Evolutionary conservation across 2,797 vertebrate genomes (phyloP).

Genomic region (Cephalopachus bancanus): DNA sequence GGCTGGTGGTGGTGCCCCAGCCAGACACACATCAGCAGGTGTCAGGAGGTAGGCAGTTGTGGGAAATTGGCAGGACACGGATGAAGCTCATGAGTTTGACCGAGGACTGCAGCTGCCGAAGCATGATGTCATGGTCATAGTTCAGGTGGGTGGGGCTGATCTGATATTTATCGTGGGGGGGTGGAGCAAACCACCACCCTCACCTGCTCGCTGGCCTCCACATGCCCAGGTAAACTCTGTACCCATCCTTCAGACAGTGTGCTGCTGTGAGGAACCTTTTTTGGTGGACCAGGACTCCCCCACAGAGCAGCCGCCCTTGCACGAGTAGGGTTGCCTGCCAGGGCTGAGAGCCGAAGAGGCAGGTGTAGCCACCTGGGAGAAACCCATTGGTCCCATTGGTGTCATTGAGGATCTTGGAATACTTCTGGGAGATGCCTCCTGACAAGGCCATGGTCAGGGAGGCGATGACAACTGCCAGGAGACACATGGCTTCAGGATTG

Average conservation of each 20-base stretch:
- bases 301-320: conserved; percentile 85
- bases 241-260: conserved; percentile 82
- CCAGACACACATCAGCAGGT: conserved; percentile 89
- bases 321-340: conserved; percentile 88
- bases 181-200: conserved; percentile 60
- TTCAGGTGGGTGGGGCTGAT: conserved; percentile 76
- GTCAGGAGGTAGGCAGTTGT: conserved; percentile 80
- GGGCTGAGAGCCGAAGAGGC: conserved; percentile 88
- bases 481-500: no score
- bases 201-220: conserved; percentile 70
- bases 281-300: conserved; percentile 80
- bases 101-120: conserved; percentile 83
- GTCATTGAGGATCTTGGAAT: conserved; percentile 77
- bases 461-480: no score
- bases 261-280: conserved; percentile 85
- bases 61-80: conserved; percentile 84
- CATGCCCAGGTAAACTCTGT: conserved; percentile 86
- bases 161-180: conserved; percentile 72
- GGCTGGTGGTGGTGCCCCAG: conserved; percentile 89
- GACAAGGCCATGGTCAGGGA: no score
- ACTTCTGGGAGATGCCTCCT: conserved; percentile 67
- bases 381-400: conserved; percentile 69
- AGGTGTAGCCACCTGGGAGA: conserved; percentile 83
- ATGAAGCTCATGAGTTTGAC: conserved; percentile 80
- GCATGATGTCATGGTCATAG: conserved; percentile 87